Evolutionary conservation across 2,888 invertebrate species (phyloP), one percentile per base, ranked within the genome.

Genomic region (Diarsia brunnea): DNA sequence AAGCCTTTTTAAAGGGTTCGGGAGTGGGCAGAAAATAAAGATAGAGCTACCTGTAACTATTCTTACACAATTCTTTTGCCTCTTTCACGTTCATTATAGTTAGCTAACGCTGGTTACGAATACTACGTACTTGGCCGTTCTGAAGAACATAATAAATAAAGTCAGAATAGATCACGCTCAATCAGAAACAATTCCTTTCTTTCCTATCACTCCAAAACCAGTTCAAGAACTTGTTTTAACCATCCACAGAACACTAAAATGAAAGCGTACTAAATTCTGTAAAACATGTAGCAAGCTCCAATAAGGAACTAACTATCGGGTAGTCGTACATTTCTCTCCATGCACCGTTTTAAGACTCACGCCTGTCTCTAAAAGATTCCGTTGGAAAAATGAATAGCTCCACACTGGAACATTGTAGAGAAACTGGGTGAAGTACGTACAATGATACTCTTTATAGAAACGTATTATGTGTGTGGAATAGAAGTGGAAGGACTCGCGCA

Each of bases 241-340:
- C 24, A 49, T 60, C 47, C 12, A 19, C 24, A n/a, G 49, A 70
- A 81, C 69, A 69, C 24, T 63, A 84, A 75, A 80, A 72, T 71
- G 66, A 79, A 75, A 84, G 45, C 51, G 58, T 21, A 53, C 51
- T 66, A 58, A 78, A 81, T 82, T 72, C 80, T 67, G 12, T 68
- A 72, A 68, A 76, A 72, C 72, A 67, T 68, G 69, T 65, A 70
- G 64, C 55, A 4, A 84, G 77, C 64, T 70, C 72, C 49, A 38
- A 58, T 79, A 71, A 73, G 78, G 73, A 82, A 78, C 78, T 82
- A 61, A 72, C 69, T 67, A 66, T 55, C 74, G 69, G 78, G 21
- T 72, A 64, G 47, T 84, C 74, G 78, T 63, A 69, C 71, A 84
- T 83, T 83, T 83, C 71, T 83, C 82, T 84, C 71, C 82, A 84